Evolutionary conservation across 2,797 vertebrate genomes (phyloP).

Genomic region (Sebastes hubbsi): DNA sequence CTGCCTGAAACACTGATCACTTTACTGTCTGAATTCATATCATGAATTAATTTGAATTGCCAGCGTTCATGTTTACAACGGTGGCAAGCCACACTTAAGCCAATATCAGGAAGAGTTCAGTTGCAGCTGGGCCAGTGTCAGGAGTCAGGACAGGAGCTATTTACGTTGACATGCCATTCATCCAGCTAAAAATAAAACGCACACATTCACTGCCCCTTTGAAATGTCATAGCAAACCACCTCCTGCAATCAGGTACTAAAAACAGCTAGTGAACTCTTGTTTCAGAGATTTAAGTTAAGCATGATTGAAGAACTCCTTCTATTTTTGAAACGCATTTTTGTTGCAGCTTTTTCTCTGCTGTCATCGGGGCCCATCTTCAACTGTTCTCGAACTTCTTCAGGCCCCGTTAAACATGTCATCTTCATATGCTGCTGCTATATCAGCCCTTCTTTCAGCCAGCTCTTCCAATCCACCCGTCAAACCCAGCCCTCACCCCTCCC

Average conservation of each 20-base stretch:
- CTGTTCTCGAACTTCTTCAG: background rate
- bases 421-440: constrained; percentile 75
- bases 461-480: constrained; percentile 6
- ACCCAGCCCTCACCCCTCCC: background rate
- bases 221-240: constrained; percentile 64
- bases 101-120: constrained; percentile 40
- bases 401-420: constrained; percentile 68
- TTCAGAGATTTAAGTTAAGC: background rate
- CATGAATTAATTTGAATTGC: background rate
- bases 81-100: background rate
- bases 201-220: constrained; percentile 40
- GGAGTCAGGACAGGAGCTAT: constrained; percentile 52
- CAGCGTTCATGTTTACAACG: constrained; percentile 37
- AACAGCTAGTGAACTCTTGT: background rate
- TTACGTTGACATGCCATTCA: constrained; percentile 75
- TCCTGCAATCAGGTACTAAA: constrained; percentile 2
- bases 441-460: constrained; percentile 54
- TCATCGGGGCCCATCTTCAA: constrained; percentile 4
- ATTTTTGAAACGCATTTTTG: constrained; percentile 1
- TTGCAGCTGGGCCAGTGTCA: constrained; percentile 60
- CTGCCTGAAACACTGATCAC: background rate
- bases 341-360: constrained; percentile 10
- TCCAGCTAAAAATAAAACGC: constrained; percentile 71
- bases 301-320: background rate
- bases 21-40: background rate